A percentile compares a stretch with the other conserved stretches of the same genome.
phyloP scores from a whole-genome alignment of 2,888 invertebrate species.

The Willowsia nigromaculata region DNA sequence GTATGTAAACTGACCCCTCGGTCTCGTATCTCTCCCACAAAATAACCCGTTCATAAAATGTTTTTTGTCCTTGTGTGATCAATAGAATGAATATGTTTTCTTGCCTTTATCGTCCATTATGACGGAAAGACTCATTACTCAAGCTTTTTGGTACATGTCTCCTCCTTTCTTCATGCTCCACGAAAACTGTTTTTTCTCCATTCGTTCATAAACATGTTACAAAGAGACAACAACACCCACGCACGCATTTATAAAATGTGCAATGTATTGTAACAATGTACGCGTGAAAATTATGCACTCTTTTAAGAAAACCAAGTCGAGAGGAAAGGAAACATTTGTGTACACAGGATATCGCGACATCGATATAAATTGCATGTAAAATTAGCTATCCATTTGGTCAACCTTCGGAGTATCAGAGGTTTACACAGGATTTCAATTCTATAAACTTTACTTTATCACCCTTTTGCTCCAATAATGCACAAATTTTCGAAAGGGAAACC shows the following conservation, averaged over 20 bases:
- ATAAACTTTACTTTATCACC: slow-evolving; percentile 45
- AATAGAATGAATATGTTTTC: slow-evolving; percentile 23
- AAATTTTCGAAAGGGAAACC: slow-evolving; percentile 34
- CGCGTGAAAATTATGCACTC: background rate
- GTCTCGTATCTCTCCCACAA: background rate
- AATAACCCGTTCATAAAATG: slow-evolving; percentile 1
- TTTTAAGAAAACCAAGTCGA: background rate
- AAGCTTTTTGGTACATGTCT: background rate
- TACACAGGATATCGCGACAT: background rate
- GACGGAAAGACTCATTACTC: background rate
- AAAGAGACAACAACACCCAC: background rate
- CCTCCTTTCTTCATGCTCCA: background rate
- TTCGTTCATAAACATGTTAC: background rate
- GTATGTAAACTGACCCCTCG: slow-evolving; percentile 12
- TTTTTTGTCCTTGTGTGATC: slow-evolving; percentile 49
- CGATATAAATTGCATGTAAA: background rate
- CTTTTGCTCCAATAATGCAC: slow-evolving; percentile 32
- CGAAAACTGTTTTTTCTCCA: background rate
- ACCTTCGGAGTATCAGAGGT: background rate
- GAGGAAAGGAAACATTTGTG: background rate
- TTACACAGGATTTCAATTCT: slow-evolving; percentile 33
- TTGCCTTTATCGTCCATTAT: background rate
- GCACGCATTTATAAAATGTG: background rate
- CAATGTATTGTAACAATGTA: background rate
- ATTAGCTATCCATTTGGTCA: background rate